These are phyloP conservation scores for Eristalis pertinax DNA, from an alignment of 2,888 invertebrate genomes.

Conservation along the genomic window DNA sequence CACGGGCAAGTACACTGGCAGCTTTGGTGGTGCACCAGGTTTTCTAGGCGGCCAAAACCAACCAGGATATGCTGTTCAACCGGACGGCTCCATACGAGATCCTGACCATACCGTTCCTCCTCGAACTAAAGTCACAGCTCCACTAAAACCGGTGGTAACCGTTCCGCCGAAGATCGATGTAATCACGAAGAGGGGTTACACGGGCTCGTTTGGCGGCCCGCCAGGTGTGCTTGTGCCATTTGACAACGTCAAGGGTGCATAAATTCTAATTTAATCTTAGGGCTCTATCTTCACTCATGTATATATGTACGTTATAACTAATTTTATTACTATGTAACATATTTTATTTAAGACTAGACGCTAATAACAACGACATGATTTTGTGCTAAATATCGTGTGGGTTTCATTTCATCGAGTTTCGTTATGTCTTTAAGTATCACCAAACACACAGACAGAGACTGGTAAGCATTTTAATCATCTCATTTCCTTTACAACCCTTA, in stretches of 20 bases:
- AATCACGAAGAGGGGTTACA: constrained; percentile 62
- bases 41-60: constrained; percentile 73
- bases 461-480: neutral
- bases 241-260: constrained; percentile 76
- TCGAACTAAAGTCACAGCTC: neutral
- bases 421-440: too few species aligned
- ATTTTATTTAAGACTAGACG: constrained; percentile 47
- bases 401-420: neutral
- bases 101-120: constrained; percentile 69
- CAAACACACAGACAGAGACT: neutral
- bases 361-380: constrained; percentile 38
- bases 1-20: constrained; percentile 77
- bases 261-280: constrained; percentile 6
- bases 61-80: constrained; percentile 74
- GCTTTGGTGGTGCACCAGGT: constrained; percentile 77
- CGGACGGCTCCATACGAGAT: constrained; percentile 72
- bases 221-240: constrained; percentile 79
- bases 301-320: constrained; percentile 43
- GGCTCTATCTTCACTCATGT: constrained; percentile 22
- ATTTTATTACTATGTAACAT: constrained; percentile 35
- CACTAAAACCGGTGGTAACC: neutral
- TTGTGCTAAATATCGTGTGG: neutral
- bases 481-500: too few species aligned
- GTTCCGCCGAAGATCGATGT: neutral
- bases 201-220: constrained; percentile 79